A percentile compares a stretch with the other conserved stretches of the same genome.
Conservation (phyloP, 2,113 vertebrate genomes). For the Sclerurus mexicanus region DNA sequence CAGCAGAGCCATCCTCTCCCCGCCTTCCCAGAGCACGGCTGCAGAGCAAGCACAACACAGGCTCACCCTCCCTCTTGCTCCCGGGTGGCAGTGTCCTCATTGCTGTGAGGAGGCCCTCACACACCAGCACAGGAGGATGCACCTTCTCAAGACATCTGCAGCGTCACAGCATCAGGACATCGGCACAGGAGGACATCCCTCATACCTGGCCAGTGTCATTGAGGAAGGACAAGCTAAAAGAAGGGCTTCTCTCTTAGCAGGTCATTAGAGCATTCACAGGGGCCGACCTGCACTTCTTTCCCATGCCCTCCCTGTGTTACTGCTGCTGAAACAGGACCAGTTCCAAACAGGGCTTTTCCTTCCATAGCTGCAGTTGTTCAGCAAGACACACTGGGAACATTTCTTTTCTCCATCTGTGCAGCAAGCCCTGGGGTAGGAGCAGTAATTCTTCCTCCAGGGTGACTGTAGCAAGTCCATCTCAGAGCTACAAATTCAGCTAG, state of each 20-base stretch:
- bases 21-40: neutral
- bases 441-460: neutral
- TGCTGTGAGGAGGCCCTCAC: neutral
- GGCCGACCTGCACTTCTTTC: neutral
- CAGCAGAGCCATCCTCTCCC: neutral
- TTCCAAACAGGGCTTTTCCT: neutral
- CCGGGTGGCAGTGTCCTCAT: neutral
- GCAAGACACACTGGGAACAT: neutral
- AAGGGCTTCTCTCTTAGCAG: neutral
- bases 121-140: neutral
- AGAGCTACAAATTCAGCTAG: neutral
- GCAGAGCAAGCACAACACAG: neutral
- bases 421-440: neutral
- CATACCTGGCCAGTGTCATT: neutral
- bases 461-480: neutral
- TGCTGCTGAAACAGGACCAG: neutral
- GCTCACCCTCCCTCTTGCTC: neutral
- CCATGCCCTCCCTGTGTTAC: neutral
- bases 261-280: neutral
- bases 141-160: neutral
- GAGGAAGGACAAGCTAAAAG: slow-evolving; percentile 16
- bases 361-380: neutral
- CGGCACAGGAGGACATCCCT: neutral
- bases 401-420: neutral
- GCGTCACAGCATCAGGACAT: neutral